Base-by-base conservation (phyloP, 2,797 vertebrate genomes). In the Antennarius maculatus region DNA sequence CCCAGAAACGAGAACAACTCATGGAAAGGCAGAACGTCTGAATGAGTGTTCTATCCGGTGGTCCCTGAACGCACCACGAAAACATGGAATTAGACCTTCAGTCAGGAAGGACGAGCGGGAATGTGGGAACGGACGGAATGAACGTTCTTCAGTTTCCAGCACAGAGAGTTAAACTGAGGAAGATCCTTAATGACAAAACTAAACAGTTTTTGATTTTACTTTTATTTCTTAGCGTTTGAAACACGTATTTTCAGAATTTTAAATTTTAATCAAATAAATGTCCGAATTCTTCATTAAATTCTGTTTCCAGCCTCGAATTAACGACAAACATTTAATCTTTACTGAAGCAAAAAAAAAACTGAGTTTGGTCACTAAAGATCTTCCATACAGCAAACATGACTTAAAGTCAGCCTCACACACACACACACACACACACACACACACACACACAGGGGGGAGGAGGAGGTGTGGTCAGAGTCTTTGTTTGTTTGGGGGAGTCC, bases 401-500 rank as follows among this genome's bases (percentile, higher is more conserved):
- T 31, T 4, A 34, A 34, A 34, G 23, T 23, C 59, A 29, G 66
- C 71, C 46, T 1, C 51, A 56, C 72, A 37, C 27, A 4, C 16
- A 43, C 39, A 17, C 45, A 37, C 62, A 28, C 54, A 34, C 51
- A 34, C 47, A 27, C 57, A n/a, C 37, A n/a, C n/a, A 15, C 23
- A 5, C 58, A 14, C 59, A 17, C 61, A 45, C 42, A 46, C 51
- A 58, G 66, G 18, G 34, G 53, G 37, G 56, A 42, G 45, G 57
- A 67, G 68, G 71, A 62, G 59, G 59, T 61, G 16, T 57, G 12
- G 47, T 61, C 28, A 17, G 6, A 3, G 14, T 49, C 18, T 67
- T 17, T 71, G 66, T 76, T 65, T 64, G 52, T 64, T 34, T 34
- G 29, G 61, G 46, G 61, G 57, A 63, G 46, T 64, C 66, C 41